These are phyloP conservation scores for Merodon equestris DNA, from an alignment of 2,888 invertebrate genomes.

Conservation along the genomic window DNA sequence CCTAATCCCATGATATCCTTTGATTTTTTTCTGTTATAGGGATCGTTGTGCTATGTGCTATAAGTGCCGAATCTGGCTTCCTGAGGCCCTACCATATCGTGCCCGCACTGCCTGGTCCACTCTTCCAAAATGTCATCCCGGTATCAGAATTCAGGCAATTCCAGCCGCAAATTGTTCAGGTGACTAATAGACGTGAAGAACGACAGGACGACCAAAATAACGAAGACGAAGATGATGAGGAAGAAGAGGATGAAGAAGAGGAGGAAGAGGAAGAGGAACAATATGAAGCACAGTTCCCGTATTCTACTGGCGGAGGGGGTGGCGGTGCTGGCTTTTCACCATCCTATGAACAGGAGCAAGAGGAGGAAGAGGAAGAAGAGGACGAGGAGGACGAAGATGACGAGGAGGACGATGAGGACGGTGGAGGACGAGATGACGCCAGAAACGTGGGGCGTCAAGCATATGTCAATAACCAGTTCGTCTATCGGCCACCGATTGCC, in stretches of 20 bases:
- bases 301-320: background rate
- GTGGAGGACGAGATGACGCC: background rate
- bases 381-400: slow-evolving; percentile 13
- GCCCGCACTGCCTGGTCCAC: slow-evolving; percentile 15
- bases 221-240: slow-evolving; percentile 1
- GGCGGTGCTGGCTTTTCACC: too few relatives aligned
- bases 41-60: slow-evolving; percentile 32
- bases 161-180: background rate
- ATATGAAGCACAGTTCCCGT: background rate
- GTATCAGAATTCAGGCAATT: background rate
- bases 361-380: background rate
- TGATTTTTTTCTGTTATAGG: background rate
- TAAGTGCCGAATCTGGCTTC: slow-evolving; percentile 21
- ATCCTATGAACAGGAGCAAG: background rate
- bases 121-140: slow-evolving; percentile 18
- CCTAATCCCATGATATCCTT: background rate
- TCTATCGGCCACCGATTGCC: slow-evolving; percentile 6
- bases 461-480: slow-evolving; percentile 73
- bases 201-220: background rate
- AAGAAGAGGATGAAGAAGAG: slow-evolving; percentile 2
- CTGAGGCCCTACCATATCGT: slow-evolving; percentile 24
- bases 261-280: slow-evolving; percentile 8
- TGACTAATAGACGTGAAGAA: too few relatives aligned
- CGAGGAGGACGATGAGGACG: slow-evolving; percentile 11
- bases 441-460: slow-evolving; percentile 71